Conservation (phyloP, 1,140 invertebrate genomes). For the Paraescarpia echinospica region DNA sequence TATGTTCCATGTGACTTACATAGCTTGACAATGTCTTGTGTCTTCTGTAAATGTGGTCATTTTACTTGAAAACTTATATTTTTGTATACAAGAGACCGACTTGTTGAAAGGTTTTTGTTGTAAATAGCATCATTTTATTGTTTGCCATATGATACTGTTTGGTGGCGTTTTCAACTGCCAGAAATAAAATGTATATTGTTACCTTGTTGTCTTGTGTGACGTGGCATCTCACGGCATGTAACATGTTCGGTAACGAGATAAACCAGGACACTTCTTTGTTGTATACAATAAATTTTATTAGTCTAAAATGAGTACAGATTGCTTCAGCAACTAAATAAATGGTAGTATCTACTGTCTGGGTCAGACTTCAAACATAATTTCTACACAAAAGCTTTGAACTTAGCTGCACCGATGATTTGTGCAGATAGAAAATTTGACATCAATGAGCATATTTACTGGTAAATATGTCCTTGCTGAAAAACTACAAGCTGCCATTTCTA, state of each 20-base stretch:
- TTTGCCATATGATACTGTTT: not conserved
- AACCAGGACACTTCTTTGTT: not conserved
- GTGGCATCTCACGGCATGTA: not conserved
- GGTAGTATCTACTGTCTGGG: not conserved
- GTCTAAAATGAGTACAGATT: not conserved
- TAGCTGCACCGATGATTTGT: not conserved
- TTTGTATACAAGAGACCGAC: not conserved
- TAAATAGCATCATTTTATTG: not conserved
- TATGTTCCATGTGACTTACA: not conserved
- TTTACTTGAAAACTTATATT: not conserved
- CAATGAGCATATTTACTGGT: not conserved
- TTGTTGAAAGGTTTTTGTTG: not conserved
- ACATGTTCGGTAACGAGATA: not conserved
- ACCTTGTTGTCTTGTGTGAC: not conserved
- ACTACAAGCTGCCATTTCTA: not conserved
- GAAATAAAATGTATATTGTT: not conserved
- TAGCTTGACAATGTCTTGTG: not conserved
- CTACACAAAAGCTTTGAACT: conserved; percentile 5
- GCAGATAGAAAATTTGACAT: not conserved
- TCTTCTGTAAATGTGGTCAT: not conserved
- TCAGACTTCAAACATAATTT: not conserved
- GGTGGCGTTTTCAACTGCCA: not conserved
- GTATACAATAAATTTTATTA: not conserved
- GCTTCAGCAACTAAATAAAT: not conserved
- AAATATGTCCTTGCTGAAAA: not conserved